Evolutionary conservation across 2,888 invertebrate genomes (phyloP), one percentile per base, ranked within the genome.

Genomic region (Altica lythri): DNA sequence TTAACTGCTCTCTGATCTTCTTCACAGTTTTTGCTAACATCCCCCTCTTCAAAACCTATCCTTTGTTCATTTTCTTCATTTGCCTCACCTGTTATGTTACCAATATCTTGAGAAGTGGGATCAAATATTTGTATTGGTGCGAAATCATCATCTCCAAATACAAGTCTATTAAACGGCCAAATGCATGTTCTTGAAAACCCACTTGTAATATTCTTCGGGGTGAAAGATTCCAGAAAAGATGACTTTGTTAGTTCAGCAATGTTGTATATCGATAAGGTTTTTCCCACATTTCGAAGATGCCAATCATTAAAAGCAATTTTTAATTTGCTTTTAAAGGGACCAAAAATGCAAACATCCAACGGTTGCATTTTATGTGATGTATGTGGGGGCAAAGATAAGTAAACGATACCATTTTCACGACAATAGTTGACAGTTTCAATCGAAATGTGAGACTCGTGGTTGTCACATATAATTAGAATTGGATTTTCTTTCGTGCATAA

Each of bases 251-350:
- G n/a, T 27, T 27, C 27, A 27, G 27, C 27, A 27, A 27, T 27
- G 27, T 27, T n/a, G n/a, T 27, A 27, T 27, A 27, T 27, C 9
- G 27, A 27, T 27, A 27, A 27, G 2, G 6, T 27, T 1, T 27
- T 27, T n/a, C 27, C 27, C n/a, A 12, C 13, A 12, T 10, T 1
- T 32, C 32, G 32, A 38, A 38, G 8, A 13, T 65, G 49, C 64
- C 66, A 72, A 12, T 55, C 48, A 45, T 65, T 59, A 18, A 54
- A 61, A 6, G 57, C 60, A 22, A 47, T 57, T 46, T 62, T 60
- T 32, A 62, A 61, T n/a, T 63, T 67, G 9, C 55, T 55, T 51
- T 71, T 72, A 45, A 71, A 67, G n/a, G 70, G 65, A 4, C 65
- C 65, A 61, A 61, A 68, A 2, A 73, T 66, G 14, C 62, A 38